These are phyloP conservation scores for Maccullochella peelii DNA, from an alignment of 2,113 vertebrate genomes.

Conservation along the genomic window DNA sequence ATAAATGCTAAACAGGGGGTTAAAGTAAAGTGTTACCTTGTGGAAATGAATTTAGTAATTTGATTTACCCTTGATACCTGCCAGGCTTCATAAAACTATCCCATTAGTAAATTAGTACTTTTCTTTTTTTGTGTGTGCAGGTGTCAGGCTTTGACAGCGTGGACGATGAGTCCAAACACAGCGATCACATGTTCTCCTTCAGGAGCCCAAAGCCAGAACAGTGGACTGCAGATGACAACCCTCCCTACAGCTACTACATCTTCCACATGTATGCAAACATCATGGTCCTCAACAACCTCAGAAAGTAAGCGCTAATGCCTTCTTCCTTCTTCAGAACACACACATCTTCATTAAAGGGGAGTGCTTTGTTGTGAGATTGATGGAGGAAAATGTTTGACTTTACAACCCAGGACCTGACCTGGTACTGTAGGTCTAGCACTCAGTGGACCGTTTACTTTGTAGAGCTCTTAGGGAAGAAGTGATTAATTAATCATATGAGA, in stretches of 20 bases:
- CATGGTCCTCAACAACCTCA: slow-evolving; percentile 96
- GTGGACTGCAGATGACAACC: slow-evolving; percentile 91
- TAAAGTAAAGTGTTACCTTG: not conserved
- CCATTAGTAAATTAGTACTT: not conserved
- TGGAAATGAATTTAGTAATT: not conserved
- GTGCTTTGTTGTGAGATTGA: slow-evolving; percentile 1
- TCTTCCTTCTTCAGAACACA: not conserved
- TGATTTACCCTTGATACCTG: not conserved
- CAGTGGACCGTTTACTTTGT: slow-evolving; percentile 1
- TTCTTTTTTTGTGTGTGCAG: slow-evolving; percentile 70
- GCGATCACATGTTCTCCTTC: slow-evolving; percentile 93
- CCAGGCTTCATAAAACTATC: not conserved
- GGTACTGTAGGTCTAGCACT: not conserved
- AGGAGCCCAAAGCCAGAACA: slow-evolving; percentile 92
- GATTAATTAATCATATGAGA: not conserved
- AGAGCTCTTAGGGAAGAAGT: not conserved
- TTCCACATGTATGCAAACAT: slow-evolving; percentile 97
- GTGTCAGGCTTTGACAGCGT: slow-evolving; percentile 96
- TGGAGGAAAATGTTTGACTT: not conserved
- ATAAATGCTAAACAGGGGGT: not conserved
- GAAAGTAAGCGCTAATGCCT: slow-evolving; percentile 86
- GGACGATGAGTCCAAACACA: slow-evolving; percentile 97
- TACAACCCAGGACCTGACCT: not conserved
- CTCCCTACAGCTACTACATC: slow-evolving; percentile 94
- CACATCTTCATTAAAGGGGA: not conserved